Base-by-base conservation (phyloP, 2,888 invertebrate genomes). In the Sarcophaga subvicina region DNA sequence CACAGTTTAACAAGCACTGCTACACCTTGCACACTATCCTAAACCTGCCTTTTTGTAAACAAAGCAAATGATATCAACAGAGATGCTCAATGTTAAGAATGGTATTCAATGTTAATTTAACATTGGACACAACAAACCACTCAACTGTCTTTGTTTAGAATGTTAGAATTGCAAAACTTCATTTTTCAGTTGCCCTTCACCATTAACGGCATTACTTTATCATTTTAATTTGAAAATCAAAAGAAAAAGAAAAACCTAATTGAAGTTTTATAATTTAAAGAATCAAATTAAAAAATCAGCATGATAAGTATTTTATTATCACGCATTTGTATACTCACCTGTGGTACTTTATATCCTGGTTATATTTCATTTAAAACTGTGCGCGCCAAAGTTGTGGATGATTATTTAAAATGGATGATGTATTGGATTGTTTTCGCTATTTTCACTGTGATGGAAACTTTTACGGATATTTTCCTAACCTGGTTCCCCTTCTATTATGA, bases 401-500 rank as follows among this genome's bases (percentile, higher is more conserved):
- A 98, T 96, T 98, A 98, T 95, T 98, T 99, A 94, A 98, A 98
- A 96, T 99, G 99, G 99, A 98, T 99, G 98, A 99, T 99, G 98
- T 99, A 99, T 94, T 99, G 99, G 99, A 98, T 99, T 91, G 98
- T 98, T 63, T 99, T 98, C 94, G 98, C 98, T 47, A 95, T 98
- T 86, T 99, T 98, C 94, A 97, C 97, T 6, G 96, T 96, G 92
- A 95, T 96, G 88, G 99, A 99, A 94, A 98, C 97, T 20, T 96
- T 99, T 93, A 97, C 98, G 83, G 98, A 98, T 93, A 96, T 98
- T 88, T 96, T 99, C 93, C 95, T 98, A 85, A 96, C 97, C 90
- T 98, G 96, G 95, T 96, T 99, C 93, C 99, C 99, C 71, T 98
- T 99, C 95, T 98, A 99, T 94, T 98, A 98, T 94, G 98, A 98